Conservation (phyloP, 2,797 vertebrate genomes). For the Thunnus albacares region DNA sequence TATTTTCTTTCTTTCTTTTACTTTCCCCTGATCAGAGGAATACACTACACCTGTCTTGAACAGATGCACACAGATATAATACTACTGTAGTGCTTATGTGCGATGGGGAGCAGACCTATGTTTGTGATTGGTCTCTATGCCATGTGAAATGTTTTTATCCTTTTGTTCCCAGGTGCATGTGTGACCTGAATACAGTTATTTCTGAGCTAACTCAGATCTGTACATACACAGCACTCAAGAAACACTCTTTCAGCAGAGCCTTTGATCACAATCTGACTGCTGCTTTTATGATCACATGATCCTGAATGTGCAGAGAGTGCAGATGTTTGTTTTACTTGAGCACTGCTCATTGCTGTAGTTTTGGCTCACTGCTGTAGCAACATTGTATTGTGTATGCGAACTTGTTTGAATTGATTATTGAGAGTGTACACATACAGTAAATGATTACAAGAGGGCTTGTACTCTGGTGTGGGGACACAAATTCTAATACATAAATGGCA, state of each 20-base stretch:
- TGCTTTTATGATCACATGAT: constrained; percentile 27
- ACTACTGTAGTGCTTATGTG: neutral
- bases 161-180: constrained; percentile 18
- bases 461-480: neutral
- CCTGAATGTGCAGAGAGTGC: constrained; percentile 17
- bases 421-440: constrained; percentile 3
- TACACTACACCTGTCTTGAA: neutral
- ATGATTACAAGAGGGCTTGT: neutral
- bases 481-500: constrained; percentile 8
- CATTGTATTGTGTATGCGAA: constrained; percentile 14
- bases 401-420: constrained; percentile 31
- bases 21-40: constrained; percentile 13
- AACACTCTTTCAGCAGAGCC: constrained; percentile 26
- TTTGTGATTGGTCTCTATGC: constrained; percentile 4
- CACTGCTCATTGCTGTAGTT: constrained; percentile 15
- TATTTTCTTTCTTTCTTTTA: constrained; percentile 1
- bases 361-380: constrained; percentile 7
- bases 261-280: constrained; percentile 54
- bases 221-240: constrained; percentile 14
- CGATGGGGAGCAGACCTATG: neutral
- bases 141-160: neutral
- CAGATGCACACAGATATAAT: constrained; percentile 13
- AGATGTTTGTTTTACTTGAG: constrained; percentile 40
- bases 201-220: constrained; percentile 15
- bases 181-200: constrained; percentile 38